phyloP scores from a whole-genome alignment of 2,888 invertebrate genomes.

The Dicyrtomina minuta region DNA sequence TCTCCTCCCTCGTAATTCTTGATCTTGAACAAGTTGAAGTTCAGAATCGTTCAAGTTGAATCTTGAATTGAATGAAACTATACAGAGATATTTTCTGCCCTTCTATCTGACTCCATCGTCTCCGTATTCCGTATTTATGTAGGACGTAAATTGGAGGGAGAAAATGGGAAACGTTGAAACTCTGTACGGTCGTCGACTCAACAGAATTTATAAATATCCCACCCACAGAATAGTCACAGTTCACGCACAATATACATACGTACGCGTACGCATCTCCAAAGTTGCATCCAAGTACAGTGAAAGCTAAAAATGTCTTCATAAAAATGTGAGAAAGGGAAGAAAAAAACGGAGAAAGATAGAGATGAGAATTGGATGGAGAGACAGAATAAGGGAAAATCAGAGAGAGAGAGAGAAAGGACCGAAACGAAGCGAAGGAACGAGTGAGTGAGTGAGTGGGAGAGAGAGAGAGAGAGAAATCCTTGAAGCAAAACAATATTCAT shows the following conservation, averaged over 20 bases:
- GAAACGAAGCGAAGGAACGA: neutral
- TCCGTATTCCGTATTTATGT: conserved; percentile 16
- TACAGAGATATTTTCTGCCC: too few relatives aligned
- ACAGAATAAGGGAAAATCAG: too few relatives aligned
- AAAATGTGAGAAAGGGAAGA: neutral
- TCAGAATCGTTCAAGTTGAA: conserved; percentile 9
- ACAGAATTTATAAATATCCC: neutral
- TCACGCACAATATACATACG: neutral
- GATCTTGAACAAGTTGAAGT: too few relatives aligned
- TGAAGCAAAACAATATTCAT: conserved; percentile 32
- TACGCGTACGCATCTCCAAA: too few relatives aligned
- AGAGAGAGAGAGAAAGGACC: neutral
- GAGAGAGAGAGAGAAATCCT: conserved; percentile 18
- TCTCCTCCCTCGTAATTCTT: conserved; percentile 9
- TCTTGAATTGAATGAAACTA: conserved; percentile 14
- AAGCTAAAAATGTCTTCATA: too few relatives aligned
- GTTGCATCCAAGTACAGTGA: too few relatives aligned
- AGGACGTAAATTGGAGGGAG: conserved; percentile 12
- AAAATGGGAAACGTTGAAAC: too few relatives aligned
- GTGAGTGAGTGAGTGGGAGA: conserved; percentile 6
- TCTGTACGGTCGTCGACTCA: too few relatives aligned
- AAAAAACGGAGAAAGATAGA: neutral
- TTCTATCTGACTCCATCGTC: too few relatives aligned
- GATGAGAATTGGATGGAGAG: neutral
- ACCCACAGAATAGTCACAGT: too few relatives aligned